Percentiles rank a stretch among this genome's conserved stretches.
phyloP scores from a whole-genome alignment of 2,888 invertebrate species.

The Mesochorus sp. region DNA sequence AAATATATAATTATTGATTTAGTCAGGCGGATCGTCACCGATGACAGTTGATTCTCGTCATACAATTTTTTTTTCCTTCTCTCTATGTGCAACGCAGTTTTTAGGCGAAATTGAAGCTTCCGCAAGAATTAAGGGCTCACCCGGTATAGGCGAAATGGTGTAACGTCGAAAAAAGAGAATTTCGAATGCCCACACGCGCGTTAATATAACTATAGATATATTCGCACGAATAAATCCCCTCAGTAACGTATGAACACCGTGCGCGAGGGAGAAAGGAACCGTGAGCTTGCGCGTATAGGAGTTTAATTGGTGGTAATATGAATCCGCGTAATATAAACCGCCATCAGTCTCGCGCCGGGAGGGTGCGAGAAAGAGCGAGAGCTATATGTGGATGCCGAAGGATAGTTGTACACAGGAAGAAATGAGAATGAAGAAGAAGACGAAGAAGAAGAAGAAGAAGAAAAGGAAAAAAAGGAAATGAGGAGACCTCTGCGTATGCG shows the following conservation, averaged over 20 bases:
- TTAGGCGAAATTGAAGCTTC: too few relatives aligned
- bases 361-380: conserved; percentile 46
- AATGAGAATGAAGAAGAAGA: conserved; percentile 34
- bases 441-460: conserved; percentile 34
- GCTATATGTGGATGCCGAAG: conserved; percentile 53
- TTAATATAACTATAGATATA: neutral
- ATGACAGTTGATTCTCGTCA: too few relatives aligned
- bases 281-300: conserved; percentile 68
- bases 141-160: conserved; percentile 33
- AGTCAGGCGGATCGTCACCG: too few relatives aligned
- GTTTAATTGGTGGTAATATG: conserved; percentile 79
- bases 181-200: neutral
- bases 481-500: neutral
- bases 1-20: too few relatives aligned
- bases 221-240: neutral
- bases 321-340: conserved; percentile 78
- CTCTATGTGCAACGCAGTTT: too few relatives aligned
- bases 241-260: conserved; percentile 73
- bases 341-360: conserved; percentile 74
- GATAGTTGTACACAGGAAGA: conserved; percentile 41
- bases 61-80: too few relatives aligned
- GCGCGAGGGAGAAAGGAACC: conserved; percentile 59
- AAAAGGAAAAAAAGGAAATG: neutral
- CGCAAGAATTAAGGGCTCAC: too few relatives aligned
- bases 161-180: conserved; percentile 34